phyloP scores from a whole-genome alignment of 2,888 invertebrate genomes.

The Scrobipalpa atriplicella region DNA sequence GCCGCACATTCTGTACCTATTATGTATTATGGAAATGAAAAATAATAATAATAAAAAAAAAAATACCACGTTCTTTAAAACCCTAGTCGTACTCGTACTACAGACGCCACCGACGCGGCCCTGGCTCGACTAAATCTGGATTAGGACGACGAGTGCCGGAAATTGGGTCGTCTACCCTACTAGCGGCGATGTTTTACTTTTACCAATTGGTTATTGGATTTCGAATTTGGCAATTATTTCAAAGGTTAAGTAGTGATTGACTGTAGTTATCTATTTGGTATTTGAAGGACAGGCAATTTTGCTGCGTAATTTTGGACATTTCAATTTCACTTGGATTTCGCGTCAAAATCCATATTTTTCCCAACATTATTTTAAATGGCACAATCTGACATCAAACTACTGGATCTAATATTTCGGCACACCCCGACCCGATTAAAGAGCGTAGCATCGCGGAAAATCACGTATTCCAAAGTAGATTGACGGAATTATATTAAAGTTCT shows the following conservation, averaged over 20 bases:
- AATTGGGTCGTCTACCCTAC: slow-evolving; percentile 51
- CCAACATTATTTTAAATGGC: too few species aligned
- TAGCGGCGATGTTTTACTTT: background rate
- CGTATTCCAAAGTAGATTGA: background rate
- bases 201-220: slow-evolving; percentile 13
- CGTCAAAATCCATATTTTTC: too few species aligned
- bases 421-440: slow-evolving; percentile 1
- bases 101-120: slow-evolving; percentile 40
- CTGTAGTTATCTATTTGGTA: background rate
- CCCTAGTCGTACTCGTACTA: slow-evolving; percentile 28
- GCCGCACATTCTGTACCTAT: too few species aligned
- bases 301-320: too few species aligned
- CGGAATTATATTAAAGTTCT: background rate
- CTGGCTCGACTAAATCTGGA: slow-evolving; percentile 51
- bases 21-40: too few species aligned
- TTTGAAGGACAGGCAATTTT: too few species aligned
- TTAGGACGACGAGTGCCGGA: slow-evolving; percentile 47
- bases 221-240: background rate
- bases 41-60: too few species aligned
- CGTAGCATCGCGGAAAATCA: slow-evolving; percentile 19
- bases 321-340: too few species aligned
- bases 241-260: background rate
- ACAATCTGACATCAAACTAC: slow-evolving; percentile 3
- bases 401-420: background rate
- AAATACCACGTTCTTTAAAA: too few species aligned